These are phyloP conservation scores for Plectrocnemia conspersa DNA, from an alignment of 1,140 invertebrate genomes.

Conservation along the genomic window DNA sequence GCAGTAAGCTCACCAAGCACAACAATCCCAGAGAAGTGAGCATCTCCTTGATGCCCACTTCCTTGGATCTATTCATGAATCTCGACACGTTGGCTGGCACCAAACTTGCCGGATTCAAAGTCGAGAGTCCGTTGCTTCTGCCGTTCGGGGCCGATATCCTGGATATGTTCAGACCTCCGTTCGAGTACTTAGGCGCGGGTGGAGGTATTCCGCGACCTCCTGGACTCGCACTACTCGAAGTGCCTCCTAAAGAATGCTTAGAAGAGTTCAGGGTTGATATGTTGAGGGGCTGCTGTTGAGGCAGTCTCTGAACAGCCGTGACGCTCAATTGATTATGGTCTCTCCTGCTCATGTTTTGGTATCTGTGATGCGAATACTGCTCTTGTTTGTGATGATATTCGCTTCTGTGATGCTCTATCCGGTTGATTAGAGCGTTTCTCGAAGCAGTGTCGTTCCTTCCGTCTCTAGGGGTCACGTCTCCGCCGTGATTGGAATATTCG, in stretches of 20 bases:
- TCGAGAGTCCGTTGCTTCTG: conserved; percentile 38
- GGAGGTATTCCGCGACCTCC: conserved; percentile 42
- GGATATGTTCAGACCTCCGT: conserved; percentile 32
- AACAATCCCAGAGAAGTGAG: conserved; percentile 81
- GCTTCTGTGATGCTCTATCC: conserved; percentile 24
- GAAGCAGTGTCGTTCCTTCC: conserved; percentile 17
- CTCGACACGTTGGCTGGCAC: conserved; percentile 45
- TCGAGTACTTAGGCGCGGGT: conserved; percentile 47
- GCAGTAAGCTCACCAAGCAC: conserved; percentile 75
- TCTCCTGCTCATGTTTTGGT: conserved; percentile 23
- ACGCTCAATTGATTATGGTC: conserved; percentile 43
- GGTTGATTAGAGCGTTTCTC: conserved; percentile 20
- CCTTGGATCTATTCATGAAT: conserved; percentile 48
- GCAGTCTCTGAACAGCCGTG: conserved; percentile 44
- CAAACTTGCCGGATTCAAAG: conserved; percentile 50
- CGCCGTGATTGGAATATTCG: conserved; percentile 23
- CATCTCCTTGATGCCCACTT: conserved; percentile 69
- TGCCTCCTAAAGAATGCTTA: conserved; percentile 68
- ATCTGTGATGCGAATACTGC: conserved; percentile 26
- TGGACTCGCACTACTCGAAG: conserved; percentile 51
- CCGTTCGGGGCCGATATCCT: conserved; percentile 23
- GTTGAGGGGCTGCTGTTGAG: conserved; percentile 59
- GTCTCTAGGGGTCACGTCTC: conserved; percentile 22
- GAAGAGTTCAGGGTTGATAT: conserved; percentile 64
- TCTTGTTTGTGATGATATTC: conserved; percentile 19